These are phyloP conservation scores for Lasioglossum marginatum DNA, from an alignment of 2,888 invertebrate genomes.

Conservation along the genomic window DNA sequence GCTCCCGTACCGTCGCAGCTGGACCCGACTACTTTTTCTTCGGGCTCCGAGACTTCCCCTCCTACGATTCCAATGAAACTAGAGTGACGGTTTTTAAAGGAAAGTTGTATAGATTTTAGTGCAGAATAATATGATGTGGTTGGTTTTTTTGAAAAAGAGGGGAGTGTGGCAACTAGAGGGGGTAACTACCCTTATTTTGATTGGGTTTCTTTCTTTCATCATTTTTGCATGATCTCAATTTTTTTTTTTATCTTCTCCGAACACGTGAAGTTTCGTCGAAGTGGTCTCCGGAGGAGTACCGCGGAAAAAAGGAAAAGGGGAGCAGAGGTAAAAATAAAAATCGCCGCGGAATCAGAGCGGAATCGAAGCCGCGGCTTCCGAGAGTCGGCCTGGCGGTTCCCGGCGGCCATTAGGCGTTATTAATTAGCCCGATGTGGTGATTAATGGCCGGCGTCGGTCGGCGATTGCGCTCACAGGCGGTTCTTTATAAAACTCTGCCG, in stretches of 20 bases:
- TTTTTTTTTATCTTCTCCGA: background rate
- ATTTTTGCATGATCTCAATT: background rate
- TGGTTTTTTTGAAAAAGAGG: too few relatives aligned
- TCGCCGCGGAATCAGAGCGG: conserved; percentile 27
- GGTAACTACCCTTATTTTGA: background rate
- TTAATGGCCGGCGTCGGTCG: conserved; percentile 60
- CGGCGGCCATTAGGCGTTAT: conserved; percentile 68
- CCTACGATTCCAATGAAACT: background rate
- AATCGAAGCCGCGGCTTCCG: background rate
- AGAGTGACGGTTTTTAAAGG: accelerated
- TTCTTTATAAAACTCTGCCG: conserved; percentile 35
- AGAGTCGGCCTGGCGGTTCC: conserved; percentile 47
- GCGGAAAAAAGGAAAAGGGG: background rate
- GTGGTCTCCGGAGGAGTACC: background rate
- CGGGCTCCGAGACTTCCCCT: background rate
- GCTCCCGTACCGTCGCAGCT: conserved; percentile 65
- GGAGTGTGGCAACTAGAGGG: accelerated
- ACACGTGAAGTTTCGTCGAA: background rate
- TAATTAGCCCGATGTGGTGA: conserved; percentile 72
- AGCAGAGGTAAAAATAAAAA: conserved; percentile 46
- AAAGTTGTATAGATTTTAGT: background rate
- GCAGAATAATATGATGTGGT: background rate
- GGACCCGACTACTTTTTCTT: background rate
- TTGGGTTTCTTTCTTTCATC: background rate
- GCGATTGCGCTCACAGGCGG: conserved; percentile 24